Evolutionary conservation across 1,140 invertebrate genomes (phyloP).

Genomic region (Micrasema longulum): DNA sequence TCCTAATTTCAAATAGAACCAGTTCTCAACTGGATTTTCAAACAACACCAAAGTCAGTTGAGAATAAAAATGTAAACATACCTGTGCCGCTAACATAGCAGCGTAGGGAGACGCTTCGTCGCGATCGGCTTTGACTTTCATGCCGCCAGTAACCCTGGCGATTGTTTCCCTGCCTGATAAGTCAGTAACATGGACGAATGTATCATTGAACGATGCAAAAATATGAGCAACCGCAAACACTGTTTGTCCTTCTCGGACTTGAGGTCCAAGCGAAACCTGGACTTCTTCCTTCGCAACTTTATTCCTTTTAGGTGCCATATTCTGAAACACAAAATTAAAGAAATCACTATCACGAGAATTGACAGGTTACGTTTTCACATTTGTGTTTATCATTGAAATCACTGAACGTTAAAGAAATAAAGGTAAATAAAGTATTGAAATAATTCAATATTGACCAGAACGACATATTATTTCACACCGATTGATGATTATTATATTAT

Average conservation of each 20-base stretch:
- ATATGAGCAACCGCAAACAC: conserved; percentile 99
- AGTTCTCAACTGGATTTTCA: too few relatives aligned
- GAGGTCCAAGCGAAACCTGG: conserved; percentile 95
- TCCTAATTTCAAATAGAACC: too few relatives aligned
- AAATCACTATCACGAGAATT: conserved; percentile 18
- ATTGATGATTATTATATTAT: neutral
- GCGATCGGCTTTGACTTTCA: conserved; percentile 99
- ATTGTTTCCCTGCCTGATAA: conserved; percentile 99
- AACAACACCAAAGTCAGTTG: too few relatives aligned
- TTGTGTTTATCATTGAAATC: conserved; percentile 32
- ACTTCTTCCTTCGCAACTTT: conserved; percentile 97
- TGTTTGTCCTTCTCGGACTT: conserved; percentile 96
- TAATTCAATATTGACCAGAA: neutral
- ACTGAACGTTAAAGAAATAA: neutral
- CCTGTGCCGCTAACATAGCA: conserved; percentile 99
- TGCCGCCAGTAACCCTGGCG: conserved; percentile 97
- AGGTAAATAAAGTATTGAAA: too few relatives aligned
- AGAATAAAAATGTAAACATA: conserved; percentile 59
- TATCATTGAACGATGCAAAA: conserved; percentile 99
- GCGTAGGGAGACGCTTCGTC: conserved; percentile 99
- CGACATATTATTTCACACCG: neutral
- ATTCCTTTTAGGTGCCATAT: conserved; percentile 97
- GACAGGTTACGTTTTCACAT: conserved; percentile 36
- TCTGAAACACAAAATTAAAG: conserved; percentile 35
- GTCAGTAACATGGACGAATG: conserved; percentile 99